Base-by-base conservation (phyloP, 1,140 invertebrate genomes). In the Charaxes varanes region DNA sequence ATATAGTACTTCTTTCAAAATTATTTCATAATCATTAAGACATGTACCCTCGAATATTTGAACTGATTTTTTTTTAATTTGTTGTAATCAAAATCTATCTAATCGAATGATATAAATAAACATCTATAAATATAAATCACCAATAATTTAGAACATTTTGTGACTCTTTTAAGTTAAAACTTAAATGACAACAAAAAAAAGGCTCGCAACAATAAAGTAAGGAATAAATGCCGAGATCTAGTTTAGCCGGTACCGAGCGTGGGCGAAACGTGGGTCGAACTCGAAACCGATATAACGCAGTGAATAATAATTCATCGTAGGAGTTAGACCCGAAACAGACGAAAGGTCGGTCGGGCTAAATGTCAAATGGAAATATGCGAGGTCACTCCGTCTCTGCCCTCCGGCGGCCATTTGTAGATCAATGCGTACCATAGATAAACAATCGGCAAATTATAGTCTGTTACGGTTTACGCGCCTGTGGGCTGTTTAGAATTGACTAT, bases 281-380 rank as follows among this genome's bases (percentile, higher is more conserved):
- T 49, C 51, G 51, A 56, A 53, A 46, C 46, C 35, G 38, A 60
- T 54, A 64, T 65, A 65, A 60, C 66, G 52, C 62, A 46, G 58
- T 58, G 64, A 66, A 73, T 68, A 68, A 67, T 72, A 65, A 67
- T 58, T 57, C 47, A 53, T 59, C 52, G 72, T 76, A 71, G 72
- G 72, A 66, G 69, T 69, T 58, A 41, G 38, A 50, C 52, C 62
- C 66, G 57, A 60, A 65, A 55, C 53, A 55, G 49, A 62, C 57
- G 56, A 73, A 66, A 73, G 72, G 69, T 76, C 68, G 50, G 16
- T 63, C 65, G 54, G 66, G 66, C 62, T 63, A 69, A 76, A 76
- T 76, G 71, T 73, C 71, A 73, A 65, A 55, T 42, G 40, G 51
- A 60, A 56, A 50, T 60, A 63, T 53, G 56, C 68, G 68, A 68